Conservation (phyloP, 2,888 invertebrate species). For the Arenicola marina region DNA sequence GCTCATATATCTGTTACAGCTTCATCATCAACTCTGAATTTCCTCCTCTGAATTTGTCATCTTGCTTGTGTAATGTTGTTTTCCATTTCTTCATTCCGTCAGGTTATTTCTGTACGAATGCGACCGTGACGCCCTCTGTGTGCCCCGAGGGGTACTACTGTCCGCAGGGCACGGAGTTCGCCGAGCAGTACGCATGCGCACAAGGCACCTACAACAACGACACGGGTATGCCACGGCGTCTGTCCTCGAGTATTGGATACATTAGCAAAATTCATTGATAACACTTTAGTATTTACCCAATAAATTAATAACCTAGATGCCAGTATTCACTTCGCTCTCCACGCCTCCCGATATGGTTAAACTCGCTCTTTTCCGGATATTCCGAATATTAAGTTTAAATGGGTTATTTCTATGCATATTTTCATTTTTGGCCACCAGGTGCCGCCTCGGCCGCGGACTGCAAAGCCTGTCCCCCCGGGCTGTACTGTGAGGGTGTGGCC, state of each 20-base stretch:
- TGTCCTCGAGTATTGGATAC: too few relatives aligned
- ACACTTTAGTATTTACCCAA: too few relatives aligned
- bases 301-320: too few relatives aligned
- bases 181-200: constrained; percentile 51
- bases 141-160: constrained; percentile 56
- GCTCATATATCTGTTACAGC: too few relatives aligned
- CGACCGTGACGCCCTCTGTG: constrained; percentile 42
- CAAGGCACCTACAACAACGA: constrained; percentile 55
- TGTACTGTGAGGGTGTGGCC: constrained; percentile 53
- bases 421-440: constrained; percentile 32
- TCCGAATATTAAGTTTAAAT: not conserved
- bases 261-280: too few relatives aligned
- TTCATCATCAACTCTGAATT: too few relatives aligned
- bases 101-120: constrained; percentile 54
- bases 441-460: constrained; percentile 44
- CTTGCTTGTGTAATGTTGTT: too few relatives aligned
- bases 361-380: not conserved
- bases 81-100: not conserved
- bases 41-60: too few relatives aligned
- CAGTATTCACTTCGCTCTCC: too few relatives aligned
- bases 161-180: constrained; percentile 46
- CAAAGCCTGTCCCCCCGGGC: constrained; percentile 50
- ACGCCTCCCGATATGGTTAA: not conserved
- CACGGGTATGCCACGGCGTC: constrained; percentile 43
- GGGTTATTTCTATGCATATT: not conserved